phyloP scores from a whole-genome alignment of 2,113 vertebrate genomes.

The rat (Rattus norvegicus) region GRCr8 NC_086019.1:107688501-107689000 shows the following conservation, averaged over 20 bases:
- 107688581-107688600: too few species aligned
- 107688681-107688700: neutral
- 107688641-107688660: too few species aligned
- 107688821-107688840: neutral
- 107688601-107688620: too few species aligned
- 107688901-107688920: neutral
- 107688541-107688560: too few species aligned
- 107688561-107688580: too few species aligned
- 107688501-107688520: neutral
- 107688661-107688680: too few species aligned
- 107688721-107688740: neutral
- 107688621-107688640: too few species aligned
- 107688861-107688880: neutral
- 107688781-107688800: neutral
- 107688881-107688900: too few species aligned
- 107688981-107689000: neutral
- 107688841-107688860: neutral
- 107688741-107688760: neutral
- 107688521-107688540: too few species aligned
- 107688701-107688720: neutral
- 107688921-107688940: neutral
- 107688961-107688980: neutral
- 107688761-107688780: neutral
- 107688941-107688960: constrained; percentile 20
- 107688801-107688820: neutral